Percentiles rank a stretch among this genome's conserved stretches.
These are phyloP conservation scores for Andrena bucephala DNA, from an alignment of 2,888 invertebrate species.

Conservation along the genomic window DNA sequence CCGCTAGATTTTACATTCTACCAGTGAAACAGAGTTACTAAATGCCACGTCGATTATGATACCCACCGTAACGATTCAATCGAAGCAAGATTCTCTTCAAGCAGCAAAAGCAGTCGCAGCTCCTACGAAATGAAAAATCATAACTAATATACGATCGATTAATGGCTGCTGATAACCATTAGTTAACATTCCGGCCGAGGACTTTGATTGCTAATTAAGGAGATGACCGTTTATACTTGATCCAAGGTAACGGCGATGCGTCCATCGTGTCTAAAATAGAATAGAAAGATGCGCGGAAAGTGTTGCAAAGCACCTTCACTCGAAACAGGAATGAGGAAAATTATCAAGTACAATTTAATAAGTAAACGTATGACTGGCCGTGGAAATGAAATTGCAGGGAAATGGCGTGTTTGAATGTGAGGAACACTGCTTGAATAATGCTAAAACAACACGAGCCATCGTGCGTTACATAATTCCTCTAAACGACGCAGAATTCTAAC, in stretches of 20 bases:
- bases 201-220: slow-evolving; percentile 58
- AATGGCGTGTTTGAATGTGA: not conserved
- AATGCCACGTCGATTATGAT: slow-evolving; percentile 26
- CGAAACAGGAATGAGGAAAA: not conserved
- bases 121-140: not conserved
- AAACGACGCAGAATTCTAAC: not conserved
- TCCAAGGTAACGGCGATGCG: slow-evolving; percentile 45
- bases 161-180: slow-evolving; percentile 36
- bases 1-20: not conserved
- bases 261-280: slow-evolving; percentile 39
- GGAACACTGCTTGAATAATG: not conserved
- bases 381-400: no score
- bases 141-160: slow-evolving; percentile 33
- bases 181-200: slow-evolving; percentile 50
- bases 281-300: slow-evolving; percentile 39
- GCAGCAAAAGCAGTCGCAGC: not conserved
- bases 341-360: no score
- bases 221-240: slow-evolving; percentile 8
- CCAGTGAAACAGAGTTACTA: not conserved
- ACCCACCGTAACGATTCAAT: not conserved
- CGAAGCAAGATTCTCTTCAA: not conserved
- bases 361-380: no score
- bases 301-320: not conserved
- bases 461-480: slow-evolving; percentile 3
- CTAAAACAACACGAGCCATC: not conserved